Percentiles rank a stretch among this genome's conserved stretches.
Evolutionary conservation across 2,888 invertebrate genomes (phyloP).

Genomic region (Sarcophaga subvicina): DNA sequence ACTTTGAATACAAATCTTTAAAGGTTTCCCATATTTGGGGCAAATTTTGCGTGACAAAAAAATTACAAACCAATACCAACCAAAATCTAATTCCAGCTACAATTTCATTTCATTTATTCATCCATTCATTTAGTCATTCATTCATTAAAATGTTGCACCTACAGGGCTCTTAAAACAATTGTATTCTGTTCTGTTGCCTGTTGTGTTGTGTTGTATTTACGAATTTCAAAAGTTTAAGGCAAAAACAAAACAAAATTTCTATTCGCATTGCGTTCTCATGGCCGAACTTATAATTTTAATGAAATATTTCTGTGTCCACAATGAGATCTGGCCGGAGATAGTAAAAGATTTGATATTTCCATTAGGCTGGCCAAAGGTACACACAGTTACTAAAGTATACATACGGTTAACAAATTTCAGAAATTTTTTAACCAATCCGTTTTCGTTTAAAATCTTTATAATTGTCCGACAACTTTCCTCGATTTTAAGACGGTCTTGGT

Average conservation of each 20-base stretch:
- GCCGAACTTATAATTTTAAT: not conserved
- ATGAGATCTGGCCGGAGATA: not conserved
- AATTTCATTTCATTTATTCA: not conserved
- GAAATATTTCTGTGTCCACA: not conserved
- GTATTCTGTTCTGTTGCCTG: no score
- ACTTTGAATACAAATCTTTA: not conserved
- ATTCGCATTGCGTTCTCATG: not conserved
- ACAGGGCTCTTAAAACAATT: not conserved
- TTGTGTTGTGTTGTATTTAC: not conserved
- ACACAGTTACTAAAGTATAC: no score
- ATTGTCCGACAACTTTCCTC: no score
- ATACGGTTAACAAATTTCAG: no score
- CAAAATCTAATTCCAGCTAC: not conserved
- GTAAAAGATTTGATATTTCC: not conserved
- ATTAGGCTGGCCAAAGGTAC: not conserved
- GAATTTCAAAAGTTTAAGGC: not conserved
- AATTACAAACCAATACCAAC: not conserved
- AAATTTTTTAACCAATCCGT: no score
- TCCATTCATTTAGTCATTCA: no score
- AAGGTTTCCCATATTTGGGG: conserved; percentile 21
- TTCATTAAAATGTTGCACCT: not conserved
- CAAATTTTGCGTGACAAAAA: conserved; percentile 57
- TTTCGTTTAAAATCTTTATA: no score
- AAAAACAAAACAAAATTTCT: not conserved
- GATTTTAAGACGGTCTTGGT: no score